A percentile compares a stretch with the other conserved stretches of the same genome.
phyloP scores from a whole-genome alignment of 1,140 invertebrate species.

The Drosophila littoralis region DNA sequence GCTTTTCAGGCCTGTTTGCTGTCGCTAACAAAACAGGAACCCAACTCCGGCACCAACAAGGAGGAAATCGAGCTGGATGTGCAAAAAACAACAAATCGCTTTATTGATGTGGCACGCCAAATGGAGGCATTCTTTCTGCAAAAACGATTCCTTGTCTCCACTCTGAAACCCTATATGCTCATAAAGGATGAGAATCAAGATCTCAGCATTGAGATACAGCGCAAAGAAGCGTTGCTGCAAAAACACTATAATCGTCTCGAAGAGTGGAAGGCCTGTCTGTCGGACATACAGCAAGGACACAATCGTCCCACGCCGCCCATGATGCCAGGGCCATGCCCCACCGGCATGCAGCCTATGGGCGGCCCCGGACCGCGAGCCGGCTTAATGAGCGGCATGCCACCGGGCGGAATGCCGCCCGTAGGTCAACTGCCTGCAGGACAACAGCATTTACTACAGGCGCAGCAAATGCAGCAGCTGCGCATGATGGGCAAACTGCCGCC shows the following conservation, averaged over 20 bases:
- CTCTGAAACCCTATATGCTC: conserved; percentile 95
- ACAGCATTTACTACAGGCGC: conserved; percentile 79
- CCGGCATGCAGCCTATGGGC: conserved; percentile 60
- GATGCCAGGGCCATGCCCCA: conserved; percentile 41
- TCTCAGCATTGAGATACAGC: conserved; percentile 90
- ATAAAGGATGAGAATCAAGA: conserved; percentile 96
- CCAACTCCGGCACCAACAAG: conserved; percentile 89
- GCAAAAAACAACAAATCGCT: conserved; percentile 92
- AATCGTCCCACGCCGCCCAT: conserved; percentile 66
- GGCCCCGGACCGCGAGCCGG: conserved; percentile 58
- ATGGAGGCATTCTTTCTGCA: conserved; percentile 98
- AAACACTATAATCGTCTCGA: conserved; percentile 95
- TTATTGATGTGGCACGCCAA: conserved; percentile 95
- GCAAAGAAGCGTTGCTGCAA: conserved; percentile 95
- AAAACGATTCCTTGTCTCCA: conserved; percentile 94
- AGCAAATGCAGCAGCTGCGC: conserved; percentile 86
- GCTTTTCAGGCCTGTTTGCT: conserved; percentile 94
- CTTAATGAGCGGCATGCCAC: conserved; percentile 62
- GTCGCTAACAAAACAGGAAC: conserved; percentile 92
- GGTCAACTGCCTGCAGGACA: conserved; percentile 80
- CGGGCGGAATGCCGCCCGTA: conserved; percentile 55
- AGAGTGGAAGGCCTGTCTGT: conserved; percentile 94
- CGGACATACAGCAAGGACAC: conserved; percentile 86
- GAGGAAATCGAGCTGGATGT: conserved; percentile 94
- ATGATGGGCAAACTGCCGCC: conserved; percentile 79